Evolutionary conservation across 2,113 vertebrate genomes (phyloP), one percentile per base, ranked within the genome.

Genomic region (Corapipo altera): DNA sequence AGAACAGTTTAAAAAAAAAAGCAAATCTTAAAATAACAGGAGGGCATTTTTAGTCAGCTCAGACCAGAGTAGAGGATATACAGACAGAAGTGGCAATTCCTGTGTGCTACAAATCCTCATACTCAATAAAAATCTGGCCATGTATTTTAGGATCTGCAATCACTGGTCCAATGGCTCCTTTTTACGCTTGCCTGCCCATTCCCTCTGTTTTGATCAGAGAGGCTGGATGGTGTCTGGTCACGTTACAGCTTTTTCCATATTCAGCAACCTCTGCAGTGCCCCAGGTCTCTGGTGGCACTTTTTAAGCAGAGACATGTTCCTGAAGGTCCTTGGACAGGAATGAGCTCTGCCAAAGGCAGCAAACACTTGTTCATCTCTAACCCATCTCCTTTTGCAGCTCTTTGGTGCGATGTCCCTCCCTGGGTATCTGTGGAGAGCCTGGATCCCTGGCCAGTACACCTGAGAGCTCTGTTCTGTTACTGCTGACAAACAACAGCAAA

Each of bases 241-340:
- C 1, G 0, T 20, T 65, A 59, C 16, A 61, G 58, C 28, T 77
- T 20, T 43, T 54, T 70, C 32, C 14, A 12, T 6, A 7, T 41
- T 35, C 48, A 88, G 35, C 48, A 58, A 2, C 13, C 0, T 9
- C 51, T 51, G 84, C 76, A 48, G 27, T 11, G 10, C 41, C 14
- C 24, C 39, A 24, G 22, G 14, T 20, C 23, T 51, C 75, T 39
- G 7, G 26, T 1, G 1, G 39, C 22, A 70, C 11, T 20, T 95
- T 81, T 71, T 4, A 48, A 39, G 12, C 22, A 80, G 18, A 9
- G 8, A 70, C 0, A 0, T 3, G 1, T 49, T 76, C 27, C 69
- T 66, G 22, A 20, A 70, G n/a, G 20, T 49, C 3, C 8, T 83
- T 71, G 66, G 89, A 32, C 15, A 73, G 59, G n/a, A 89, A 55